Conservation (phyloP, 1,140 invertebrate genomes). For the Drosophila parabipectinata region DNA sequence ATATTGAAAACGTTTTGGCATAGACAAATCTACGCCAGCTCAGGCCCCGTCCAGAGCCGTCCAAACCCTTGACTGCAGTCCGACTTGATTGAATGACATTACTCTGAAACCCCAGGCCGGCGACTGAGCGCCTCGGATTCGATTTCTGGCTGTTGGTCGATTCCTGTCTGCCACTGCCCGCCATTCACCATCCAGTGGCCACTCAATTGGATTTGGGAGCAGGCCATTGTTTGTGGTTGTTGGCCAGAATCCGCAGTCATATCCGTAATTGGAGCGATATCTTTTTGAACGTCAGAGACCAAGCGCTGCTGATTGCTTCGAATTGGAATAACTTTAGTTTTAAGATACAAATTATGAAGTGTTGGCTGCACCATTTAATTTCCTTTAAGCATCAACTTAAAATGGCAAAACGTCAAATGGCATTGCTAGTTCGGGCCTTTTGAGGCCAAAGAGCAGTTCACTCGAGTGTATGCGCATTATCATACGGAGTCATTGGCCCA, state of each 20-base stretch:
- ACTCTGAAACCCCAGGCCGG: constrained; percentile 27
- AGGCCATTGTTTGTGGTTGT: constrained; percentile 36
- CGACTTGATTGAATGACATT: constrained; percentile 41
- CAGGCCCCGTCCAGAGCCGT: background rate
- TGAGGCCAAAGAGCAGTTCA: background rate
- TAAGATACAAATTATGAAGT: background rate
- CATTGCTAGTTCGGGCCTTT: background rate
- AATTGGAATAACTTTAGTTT: background rate
- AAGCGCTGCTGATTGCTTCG: background rate
- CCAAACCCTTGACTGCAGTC: constrained; percentile 13
- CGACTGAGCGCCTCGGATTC: constrained; percentile 6
- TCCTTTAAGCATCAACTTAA: background rate
- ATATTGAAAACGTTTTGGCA: constrained; percentile 49
- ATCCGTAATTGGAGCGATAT: constrained; percentile 51
- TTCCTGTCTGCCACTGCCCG: constrained; percentile 1
- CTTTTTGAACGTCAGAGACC: constrained; percentile 1
- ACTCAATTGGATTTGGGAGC: constrained; percentile 53
- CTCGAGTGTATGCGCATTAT: constrained; percentile 2
- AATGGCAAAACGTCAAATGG: background rate
- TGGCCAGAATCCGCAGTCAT: constrained; percentile 21
- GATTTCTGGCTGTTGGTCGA: constrained; percentile 17
- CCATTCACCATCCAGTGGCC: constrained; percentile 12
- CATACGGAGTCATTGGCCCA: background rate
- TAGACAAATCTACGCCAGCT: constrained; percentile 32
- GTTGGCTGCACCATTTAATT: background rate